Evolutionary conservation across 2,797 vertebrate genomes (phyloP).

Genomic region (Ptychobarbus kaznakovi): DNA sequence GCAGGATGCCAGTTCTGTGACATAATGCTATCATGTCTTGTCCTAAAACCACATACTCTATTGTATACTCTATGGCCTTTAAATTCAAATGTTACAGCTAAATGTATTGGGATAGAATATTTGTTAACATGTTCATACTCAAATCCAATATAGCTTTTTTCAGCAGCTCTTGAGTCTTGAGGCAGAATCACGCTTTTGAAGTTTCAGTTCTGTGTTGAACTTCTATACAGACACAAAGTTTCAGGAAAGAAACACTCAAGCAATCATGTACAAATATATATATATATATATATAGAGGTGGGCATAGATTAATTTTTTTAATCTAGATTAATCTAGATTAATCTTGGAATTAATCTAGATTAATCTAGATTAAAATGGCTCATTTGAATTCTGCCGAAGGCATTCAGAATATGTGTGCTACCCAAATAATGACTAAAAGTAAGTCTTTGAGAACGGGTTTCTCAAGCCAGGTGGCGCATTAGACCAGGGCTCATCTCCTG

Average conservation of each 20-base stretch:
- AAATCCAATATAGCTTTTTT: not conserved
- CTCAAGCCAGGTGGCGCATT: no score
- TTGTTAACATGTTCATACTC: not conserved
- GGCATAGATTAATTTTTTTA: no score
- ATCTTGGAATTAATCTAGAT: no score
- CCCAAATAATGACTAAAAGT: no score
- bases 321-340: no score
- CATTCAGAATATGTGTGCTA: no score
- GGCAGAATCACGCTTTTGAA: not conserved
- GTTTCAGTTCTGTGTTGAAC: not conserved
- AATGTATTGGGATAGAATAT: not conserved
- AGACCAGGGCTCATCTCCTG: no score
- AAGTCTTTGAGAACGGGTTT: no score
- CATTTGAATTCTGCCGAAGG: no score
- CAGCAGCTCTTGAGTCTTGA: not conserved
- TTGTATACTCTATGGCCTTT: not conserved
- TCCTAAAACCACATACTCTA: not conserved
- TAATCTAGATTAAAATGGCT: no score
- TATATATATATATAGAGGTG: no score
- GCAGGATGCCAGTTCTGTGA: not conserved
- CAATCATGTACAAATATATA: not conserved
- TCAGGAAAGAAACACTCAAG: not conserved
- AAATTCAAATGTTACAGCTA: not conserved
- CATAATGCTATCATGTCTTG: not conserved
- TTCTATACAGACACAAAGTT: not conserved